Conservation (phyloP, 2,113 vertebrate genomes). For the Coreoperca whiteheadi region DNA sequence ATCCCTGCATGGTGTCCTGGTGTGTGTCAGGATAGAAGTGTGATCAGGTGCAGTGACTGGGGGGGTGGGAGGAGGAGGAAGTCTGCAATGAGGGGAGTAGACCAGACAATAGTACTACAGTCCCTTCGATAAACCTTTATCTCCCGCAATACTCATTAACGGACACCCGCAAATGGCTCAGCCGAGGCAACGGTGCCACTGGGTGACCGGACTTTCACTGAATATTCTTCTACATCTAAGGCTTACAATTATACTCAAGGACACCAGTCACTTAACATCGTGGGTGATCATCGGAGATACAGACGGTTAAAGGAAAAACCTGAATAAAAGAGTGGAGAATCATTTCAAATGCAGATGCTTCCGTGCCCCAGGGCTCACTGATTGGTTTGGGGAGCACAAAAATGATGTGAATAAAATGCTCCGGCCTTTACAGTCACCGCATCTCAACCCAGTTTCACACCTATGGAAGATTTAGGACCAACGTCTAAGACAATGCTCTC, state of each 20-base stretch:
- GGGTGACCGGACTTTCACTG: neutral
- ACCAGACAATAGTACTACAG: neutral
- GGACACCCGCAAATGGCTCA: neutral
- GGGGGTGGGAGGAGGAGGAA: neutral
- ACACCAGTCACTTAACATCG: neutral
- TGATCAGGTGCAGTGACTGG: neutral
- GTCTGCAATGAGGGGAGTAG: neutral
- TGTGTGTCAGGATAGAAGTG: neutral
- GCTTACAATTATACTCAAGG: neutral
- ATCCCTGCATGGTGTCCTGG: neutral
- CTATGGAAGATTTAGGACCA: neutral
- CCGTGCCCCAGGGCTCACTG: neutral
- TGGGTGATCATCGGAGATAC: neutral
- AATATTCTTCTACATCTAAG: neutral
- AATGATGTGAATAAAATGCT: neutral
- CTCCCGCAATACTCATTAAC: neutral
- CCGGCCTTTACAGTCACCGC: neutral
- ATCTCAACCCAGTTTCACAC: neutral
- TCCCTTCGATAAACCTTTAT: neutral
- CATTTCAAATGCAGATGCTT: too few species aligned
- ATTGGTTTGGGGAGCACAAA: neutral
- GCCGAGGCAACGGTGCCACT: neutral
- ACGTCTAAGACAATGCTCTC: neutral
- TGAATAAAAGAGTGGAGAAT: too few species aligned
- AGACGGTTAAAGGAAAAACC: neutral